A percentile compares a stretch with the other conserved stretches of the same genome.
phyloP scores from a whole-genome alignment of 1,140 invertebrate species.

The Eubasilissa regina region DNA sequence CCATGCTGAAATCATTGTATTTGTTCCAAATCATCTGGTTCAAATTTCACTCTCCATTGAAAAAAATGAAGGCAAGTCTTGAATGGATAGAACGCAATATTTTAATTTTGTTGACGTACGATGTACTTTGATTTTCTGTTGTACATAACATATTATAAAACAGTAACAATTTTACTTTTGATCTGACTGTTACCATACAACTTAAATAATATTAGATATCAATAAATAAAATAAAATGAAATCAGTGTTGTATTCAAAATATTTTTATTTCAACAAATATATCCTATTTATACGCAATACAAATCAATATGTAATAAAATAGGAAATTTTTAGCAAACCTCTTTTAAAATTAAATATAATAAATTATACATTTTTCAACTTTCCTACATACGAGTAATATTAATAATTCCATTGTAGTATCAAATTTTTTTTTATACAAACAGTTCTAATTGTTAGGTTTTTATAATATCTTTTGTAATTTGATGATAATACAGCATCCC shows the following conservation, averaged over 20 bases:
- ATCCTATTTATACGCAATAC: neutral
- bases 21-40: neutral
- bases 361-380: too few species aligned
- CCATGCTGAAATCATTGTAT: constrained; percentile 22
- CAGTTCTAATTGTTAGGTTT: neutral
- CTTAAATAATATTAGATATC: too few species aligned
- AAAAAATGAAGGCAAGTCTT: neutral
- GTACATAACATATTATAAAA: too few species aligned
- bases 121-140: too few species aligned
- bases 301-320: too few species aligned
- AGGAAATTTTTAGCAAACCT: neutral
- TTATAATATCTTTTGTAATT: neutral
- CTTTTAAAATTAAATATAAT: too few species aligned
- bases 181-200: too few species aligned
- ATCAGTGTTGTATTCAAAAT: constrained; percentile 16
- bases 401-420: neutral
- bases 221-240: too few species aligned
- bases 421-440: neutral
- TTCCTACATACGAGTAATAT: too few species aligned
- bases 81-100: too few species aligned
- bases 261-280: constrained; percentile 42
- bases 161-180: too few species aligned
- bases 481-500: neutral
- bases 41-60: constrained; percentile 5
- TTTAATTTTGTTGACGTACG: too few species aligned